Evolutionary conservation across 2,113 vertebrate species (phyloP).

Genomic region (Himantopus leucocephalus): DNA sequence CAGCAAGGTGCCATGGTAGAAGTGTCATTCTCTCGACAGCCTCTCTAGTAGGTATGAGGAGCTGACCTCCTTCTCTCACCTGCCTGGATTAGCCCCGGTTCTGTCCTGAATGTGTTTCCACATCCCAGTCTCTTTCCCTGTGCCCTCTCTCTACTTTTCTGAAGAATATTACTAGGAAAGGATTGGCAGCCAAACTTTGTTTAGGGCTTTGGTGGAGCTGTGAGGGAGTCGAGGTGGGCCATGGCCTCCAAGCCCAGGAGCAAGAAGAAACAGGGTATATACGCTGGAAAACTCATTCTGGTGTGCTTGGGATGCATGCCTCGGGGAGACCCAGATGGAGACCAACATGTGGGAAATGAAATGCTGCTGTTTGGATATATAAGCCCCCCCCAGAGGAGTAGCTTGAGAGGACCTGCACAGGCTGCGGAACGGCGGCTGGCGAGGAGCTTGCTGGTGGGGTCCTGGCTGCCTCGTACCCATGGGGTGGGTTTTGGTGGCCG

Average conservation of each 20-base stretch:
- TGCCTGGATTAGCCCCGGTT: rapidly evolving
- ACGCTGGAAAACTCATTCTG: neutral
- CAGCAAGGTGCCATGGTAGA: neutral
- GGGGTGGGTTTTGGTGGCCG: neutral
- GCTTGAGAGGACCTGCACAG: neutral
- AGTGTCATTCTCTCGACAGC: neutral
- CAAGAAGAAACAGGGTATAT: neutral
- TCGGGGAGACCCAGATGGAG: neutral
- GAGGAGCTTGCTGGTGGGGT: neutral
- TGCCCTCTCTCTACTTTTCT: neutral
- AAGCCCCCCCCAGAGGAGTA: neutral
- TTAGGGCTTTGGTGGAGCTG: neutral
- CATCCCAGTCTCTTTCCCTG: neutral
- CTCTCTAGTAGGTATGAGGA: neutral
- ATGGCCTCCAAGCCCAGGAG: neutral
- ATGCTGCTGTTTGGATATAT: neutral
- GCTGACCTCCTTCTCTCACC: neutral
- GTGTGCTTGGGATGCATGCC: neutral
- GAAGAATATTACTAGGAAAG: neutral
- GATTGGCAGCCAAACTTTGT: neutral
- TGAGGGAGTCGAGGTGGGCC: neutral
- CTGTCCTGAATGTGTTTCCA: neutral
- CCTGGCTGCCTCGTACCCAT: neutral
- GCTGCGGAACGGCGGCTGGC: rapidly evolving
- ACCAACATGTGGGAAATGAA: neutral